Evolutionary conservation across 2,113 vertebrate species (phyloP), one percentile per base, ranked within the genome.

Genomic region (Chloroceryle aenea): DNA sequence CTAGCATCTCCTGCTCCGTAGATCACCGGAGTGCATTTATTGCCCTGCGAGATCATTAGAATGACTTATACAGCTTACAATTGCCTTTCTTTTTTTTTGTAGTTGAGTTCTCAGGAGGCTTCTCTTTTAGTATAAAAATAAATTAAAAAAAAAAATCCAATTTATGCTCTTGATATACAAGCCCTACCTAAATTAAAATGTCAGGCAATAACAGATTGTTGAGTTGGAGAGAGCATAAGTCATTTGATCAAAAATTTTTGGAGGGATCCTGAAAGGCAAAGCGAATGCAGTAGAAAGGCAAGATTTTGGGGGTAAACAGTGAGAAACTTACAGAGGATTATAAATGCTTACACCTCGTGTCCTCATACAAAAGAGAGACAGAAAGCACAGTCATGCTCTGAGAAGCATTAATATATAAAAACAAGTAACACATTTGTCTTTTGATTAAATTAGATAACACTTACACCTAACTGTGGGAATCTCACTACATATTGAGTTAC

Each of bases 21-120:
- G 64, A 93, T 95, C 83, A 89, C 69, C 75, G 11, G 4, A 94
- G 58, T 52, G 67, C 64, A 80, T 92, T 94, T 87, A 89, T 63
- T 67, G 77, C 52, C 7, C 76, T 94, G 83, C 74, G 83, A 68
- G 50, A 73, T 91, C 87, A 56, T 83, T 66, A 69, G 40, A 75
- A 29, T 73, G 69, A 68, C 50, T 95, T 92, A 26, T 11, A 23
- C 17, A 80, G 91, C 59, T 91, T 87, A 69, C 18, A 25, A 26
- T 29, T 38, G 67, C 16, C 7, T 47, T 22, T 36, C 26, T 20
- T 63, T 27, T 50, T 47, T 52, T 72, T 71, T 29, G 12, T 29
- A 53, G 14, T 40, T 88, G 52, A 62, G 71, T 53, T 62, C 64
- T 73, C 45, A 68, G 48, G 56, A 75, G 55, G 32, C 7, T 85